Base-by-base conservation (phyloP, 1,140 invertebrate species). In the Drosophila sproati region DNA sequence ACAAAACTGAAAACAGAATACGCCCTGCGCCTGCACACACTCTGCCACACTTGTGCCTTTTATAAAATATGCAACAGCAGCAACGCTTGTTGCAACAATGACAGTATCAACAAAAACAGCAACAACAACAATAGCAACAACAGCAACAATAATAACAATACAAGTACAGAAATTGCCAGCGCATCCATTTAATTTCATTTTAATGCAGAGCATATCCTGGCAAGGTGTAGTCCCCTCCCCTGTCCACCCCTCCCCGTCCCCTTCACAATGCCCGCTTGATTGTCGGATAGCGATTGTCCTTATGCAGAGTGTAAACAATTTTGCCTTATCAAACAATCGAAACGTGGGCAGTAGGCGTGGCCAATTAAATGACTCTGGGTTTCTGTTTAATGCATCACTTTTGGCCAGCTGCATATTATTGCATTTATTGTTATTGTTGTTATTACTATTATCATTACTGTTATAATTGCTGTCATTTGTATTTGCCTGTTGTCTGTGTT, bases 181-280 rank as follows among this genome's bases (percentile, higher is more conserved):
- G 76, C 72, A 87, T 82, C 73, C 82, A 87, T 82, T 87, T 87
- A 87, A 87, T 87, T 82, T 87, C 72, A 80, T 87, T 87, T 87
- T 87, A 87, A 87, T 87, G 82, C 79, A 82, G 54, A 68, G 64
- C 63, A 56, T 67, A 74, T 71, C 51, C 57, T 54, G 57, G 57
- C 55, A 70, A 78, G 75, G 70, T 68, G 69, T 67, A 66, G 34
- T 43, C 4, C 6, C 34, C 34, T 7, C 20, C 6, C 45, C 20
- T 5, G 8, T 2, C 4, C 48, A 29, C 4, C 31, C 2, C 12
- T 12, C 4, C 41, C 10, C 35, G n/a, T 12, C 10, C 31, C 20
- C 6, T 41, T 12, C 28, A 4, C 59, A 20, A 20, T 20, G 2
- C 20, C 63, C 43, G 32, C 10, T 47, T 60, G 50, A 32, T 43